Base-by-base conservation (phyloP, 1,140 invertebrate genomes). In the Bombus breviceps region DNA sequence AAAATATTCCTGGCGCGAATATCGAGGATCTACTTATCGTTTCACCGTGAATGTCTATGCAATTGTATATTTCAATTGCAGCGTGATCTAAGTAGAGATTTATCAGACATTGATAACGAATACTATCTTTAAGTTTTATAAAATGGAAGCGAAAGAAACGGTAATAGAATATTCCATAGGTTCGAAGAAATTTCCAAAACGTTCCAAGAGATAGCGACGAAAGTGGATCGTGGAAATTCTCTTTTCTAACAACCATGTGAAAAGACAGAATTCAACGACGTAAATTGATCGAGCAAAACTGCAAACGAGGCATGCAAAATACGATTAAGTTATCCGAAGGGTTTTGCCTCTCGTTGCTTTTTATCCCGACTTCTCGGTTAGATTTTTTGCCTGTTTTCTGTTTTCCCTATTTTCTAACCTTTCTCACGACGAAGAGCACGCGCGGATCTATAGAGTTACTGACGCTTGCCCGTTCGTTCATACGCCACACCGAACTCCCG, bases 391-490 rank as follows among this genome's bases (percentile, higher is more conserved):
- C n/a, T 4, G 8, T 22, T 71, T n/a, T 2, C 25, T 18, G 12
- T 15, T 18, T 41, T 15, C 13, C 13, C 2, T 13, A 13, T 72
- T 41, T n/a, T n/a, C 4, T n/a, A n/a, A 64, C 22, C 25, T 25
- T 25, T 76, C 37, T 32, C 41, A 43, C 77, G 18, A 43, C 62
- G 39, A 69, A 53, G 25, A 25, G 34, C 77, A 83, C 39, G 69
- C n/a, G n/a, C 43, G 57, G 53, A 83, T 83, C 81, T 83, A 77
- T 77, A 73, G 39, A 62, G 81, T 83, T 76, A 86, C 81, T 3
- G 85, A 71, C 72, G 62, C 81, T 76, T 71, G 62, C 22, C 37
- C 79, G 59, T 68, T 81, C 79, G 66, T 81, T 81, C 71, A 37
- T 73, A 28, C 59, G 28, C 75, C 75, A 15, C 10, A 39, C 10